Percentiles rank a stretch among this genome's conserved stretches.
These are phyloP conservation scores for Lepeophtheirus nordmannii DNA, from an alignment of 2,888 invertebrate genomes.

Conservation along the genomic window DNA sequence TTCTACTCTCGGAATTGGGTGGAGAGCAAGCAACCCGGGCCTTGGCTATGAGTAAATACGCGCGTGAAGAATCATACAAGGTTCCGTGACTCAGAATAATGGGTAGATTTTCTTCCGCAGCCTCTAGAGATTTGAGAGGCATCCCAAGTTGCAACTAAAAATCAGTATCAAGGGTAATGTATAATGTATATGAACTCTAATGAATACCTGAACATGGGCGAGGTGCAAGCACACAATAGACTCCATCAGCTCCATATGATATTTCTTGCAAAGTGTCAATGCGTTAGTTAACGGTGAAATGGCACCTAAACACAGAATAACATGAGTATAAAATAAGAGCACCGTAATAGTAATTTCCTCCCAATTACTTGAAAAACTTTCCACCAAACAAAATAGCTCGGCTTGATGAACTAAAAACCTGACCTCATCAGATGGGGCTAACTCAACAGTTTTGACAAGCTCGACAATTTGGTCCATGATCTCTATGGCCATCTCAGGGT, in stretches of 20 bases:
- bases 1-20: slow-evolving; percentile 36
- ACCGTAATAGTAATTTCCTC: not conserved
- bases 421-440: slow-evolving; percentile 6
- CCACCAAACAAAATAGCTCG: slow-evolving; percentile 3
- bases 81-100: slow-evolving; percentile 63
- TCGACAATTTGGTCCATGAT: not conserved
- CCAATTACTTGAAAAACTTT: slow-evolving; percentile 8
- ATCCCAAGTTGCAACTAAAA: slow-evolving; percentile 43
- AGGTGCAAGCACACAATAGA: slow-evolving; percentile 60
- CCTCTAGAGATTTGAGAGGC: slow-evolving; percentile 54
- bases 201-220: slow-evolving; percentile 49
- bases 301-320: slow-evolving; percentile 31
- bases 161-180: too few relatives aligned
- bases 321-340: slow-evolving; percentile 25
- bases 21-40: slow-evolving; percentile 48
- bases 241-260: slow-evolving; percentile 59
- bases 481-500: not conserved
- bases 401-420: slow-evolving; percentile 1
- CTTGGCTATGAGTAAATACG: slow-evolving; percentile 56
- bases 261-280: slow-evolving; percentile 53
- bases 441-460: not conserved
- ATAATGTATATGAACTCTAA: too few relatives aligned
- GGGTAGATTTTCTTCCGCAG: slow-evolving; percentile 53
- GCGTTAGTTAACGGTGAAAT: slow-evolving; percentile 47
- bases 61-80: slow-evolving; percentile 60